Evolutionary conservation across 2,113 vertebrate species (phyloP).

Genomic region (Micromys minutus): DNA sequence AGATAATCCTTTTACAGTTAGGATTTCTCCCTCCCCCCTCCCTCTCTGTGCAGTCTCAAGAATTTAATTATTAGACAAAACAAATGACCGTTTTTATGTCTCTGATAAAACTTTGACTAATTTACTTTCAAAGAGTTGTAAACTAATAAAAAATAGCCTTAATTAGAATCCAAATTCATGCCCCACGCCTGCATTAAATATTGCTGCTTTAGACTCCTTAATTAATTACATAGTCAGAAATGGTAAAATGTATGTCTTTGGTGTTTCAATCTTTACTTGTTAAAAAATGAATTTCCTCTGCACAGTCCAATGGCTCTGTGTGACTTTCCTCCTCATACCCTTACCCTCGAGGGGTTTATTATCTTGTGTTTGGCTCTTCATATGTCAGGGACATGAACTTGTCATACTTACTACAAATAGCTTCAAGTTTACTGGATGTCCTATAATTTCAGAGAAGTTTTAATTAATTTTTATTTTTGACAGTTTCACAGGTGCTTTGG

Average conservation of each 20-base stretch:
- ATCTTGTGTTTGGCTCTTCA: background rate
- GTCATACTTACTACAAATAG: background rate
- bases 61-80: constrained; percentile 15
- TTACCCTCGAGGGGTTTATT: background rate
- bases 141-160: background rate
- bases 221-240: background rate
- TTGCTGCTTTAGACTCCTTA: background rate
- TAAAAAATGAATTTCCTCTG: background rate
- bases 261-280: background rate
- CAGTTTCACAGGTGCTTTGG: background rate
- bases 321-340: background rate
- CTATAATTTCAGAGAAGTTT: background rate
- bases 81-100: background rate
- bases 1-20: background rate
- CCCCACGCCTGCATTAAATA: background rate
- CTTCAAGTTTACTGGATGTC: background rate
- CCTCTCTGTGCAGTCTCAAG: background rate
- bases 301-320: background rate
- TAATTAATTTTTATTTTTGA: background rate
- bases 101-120: constrained; percentile 28
- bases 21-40: background rate
- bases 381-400: background rate
- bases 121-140: background rate
- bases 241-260: background rate
- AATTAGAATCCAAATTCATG: background rate